These are phyloP conservation scores for Arrhopalites spinosus DNA, from an alignment of 2,888 invertebrate genomes.

Conservation along the genomic window DNA sequence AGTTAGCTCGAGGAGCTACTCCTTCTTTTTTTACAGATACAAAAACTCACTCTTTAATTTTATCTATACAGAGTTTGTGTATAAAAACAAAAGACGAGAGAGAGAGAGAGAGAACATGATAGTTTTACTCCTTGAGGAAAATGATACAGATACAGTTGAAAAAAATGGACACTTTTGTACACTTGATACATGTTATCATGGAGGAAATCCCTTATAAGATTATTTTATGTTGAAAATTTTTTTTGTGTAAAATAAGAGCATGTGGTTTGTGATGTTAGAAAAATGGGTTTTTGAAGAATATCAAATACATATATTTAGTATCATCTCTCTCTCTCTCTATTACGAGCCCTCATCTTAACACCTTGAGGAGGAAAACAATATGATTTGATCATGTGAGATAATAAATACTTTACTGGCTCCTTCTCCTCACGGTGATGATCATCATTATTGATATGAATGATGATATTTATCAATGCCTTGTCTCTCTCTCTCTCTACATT, in stretches of 20 bases:
- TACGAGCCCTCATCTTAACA: slow-evolving; percentile 7
- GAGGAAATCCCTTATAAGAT: too few relatives aligned
- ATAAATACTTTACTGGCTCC: slow-evolving; percentile 19
- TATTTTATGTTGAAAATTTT: too few relatives aligned
- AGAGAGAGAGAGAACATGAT: too few relatives aligned
- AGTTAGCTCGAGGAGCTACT: too few relatives aligned
- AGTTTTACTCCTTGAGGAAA: too few relatives aligned
- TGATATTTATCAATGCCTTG: background rate
- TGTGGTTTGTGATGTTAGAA: background rate
- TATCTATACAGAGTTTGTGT: too few relatives aligned
- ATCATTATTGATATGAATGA: slow-evolving; percentile 19
- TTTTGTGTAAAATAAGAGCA: background rate
- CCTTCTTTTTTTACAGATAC: too few relatives aligned
- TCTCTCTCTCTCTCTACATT: slow-evolving; percentile 10
- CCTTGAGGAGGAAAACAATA: slow-evolving; percentile 23
- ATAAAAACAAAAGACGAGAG: too few relatives aligned
- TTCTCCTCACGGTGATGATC: slow-evolving; percentile 15
- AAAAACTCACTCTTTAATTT: too few relatives aligned
- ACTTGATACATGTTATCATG: too few relatives aligned
- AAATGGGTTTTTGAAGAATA: background rate
- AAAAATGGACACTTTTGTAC: too few relatives aligned
- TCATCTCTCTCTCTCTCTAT: background rate
- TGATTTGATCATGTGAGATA: slow-evolving; percentile 29
- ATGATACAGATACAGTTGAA: too few relatives aligned
- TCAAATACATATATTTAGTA: background rate